Conservation (phyloP, 2,113 vertebrate genomes). For the Hipposideros armiger region DNA sequence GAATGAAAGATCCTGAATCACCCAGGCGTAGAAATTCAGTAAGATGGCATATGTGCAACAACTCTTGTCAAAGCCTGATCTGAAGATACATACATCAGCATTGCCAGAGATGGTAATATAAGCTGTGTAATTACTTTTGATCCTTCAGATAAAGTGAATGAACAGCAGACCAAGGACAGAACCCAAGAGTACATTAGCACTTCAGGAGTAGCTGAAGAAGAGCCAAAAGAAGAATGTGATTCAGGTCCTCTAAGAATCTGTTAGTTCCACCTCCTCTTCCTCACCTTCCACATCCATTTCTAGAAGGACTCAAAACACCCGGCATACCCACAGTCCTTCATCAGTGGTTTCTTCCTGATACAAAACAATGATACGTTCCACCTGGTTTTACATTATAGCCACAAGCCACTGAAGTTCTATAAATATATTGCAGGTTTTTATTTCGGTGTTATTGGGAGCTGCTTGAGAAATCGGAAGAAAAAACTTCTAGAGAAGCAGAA, state of each 20-base stretch:
- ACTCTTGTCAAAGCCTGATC: background rate
- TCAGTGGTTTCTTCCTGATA: background rate
- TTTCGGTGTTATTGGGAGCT: background rate
- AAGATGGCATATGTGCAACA: background rate
- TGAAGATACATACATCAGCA: background rate
- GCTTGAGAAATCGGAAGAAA: background rate
- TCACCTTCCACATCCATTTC: background rate
- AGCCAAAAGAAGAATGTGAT: background rate
- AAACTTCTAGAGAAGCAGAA: background rate
- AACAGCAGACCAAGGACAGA: background rate
- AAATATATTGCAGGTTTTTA: background rate
- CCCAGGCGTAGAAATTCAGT: background rate
- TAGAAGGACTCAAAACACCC: background rate
- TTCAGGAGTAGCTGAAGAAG: background rate
- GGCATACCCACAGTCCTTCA: rapidly evolving
- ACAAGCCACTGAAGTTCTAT: background rate
- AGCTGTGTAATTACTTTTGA: background rate
- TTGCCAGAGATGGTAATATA: background rate
- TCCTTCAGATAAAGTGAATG: background rate
- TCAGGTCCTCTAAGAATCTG: background rate
- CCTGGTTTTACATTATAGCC: background rate
- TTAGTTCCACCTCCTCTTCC: background rate
- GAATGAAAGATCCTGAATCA: background rate
- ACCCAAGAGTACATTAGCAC: background rate
- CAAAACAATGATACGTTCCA: background rate